Conservation (phyloP, 2,888 invertebrate genomes). For the Lacanobia oleracea region DNA sequence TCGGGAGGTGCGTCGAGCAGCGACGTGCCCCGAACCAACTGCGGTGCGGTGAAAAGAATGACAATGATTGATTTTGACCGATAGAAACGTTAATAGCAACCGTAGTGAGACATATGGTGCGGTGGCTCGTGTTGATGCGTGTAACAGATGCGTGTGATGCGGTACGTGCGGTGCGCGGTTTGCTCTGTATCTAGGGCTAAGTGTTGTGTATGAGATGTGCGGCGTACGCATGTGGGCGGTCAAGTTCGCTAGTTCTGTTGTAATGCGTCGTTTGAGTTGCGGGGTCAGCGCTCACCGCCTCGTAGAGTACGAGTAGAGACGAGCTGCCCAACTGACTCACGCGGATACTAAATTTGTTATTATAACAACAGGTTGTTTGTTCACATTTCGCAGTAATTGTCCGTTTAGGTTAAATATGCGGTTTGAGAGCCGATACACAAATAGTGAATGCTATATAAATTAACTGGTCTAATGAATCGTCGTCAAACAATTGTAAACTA, state of each 20-base stretch:
- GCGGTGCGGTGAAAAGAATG: constrained; percentile 71
- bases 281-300: constrained; percentile 83
- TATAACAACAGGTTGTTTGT: constrained; percentile 80
- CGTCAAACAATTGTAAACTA: constrained; percentile 65
- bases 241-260: constrained; percentile 81
- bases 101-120: constrained; percentile 57
- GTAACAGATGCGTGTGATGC: constrained; percentile 66
- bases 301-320: constrained; percentile 70
- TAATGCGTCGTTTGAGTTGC: constrained; percentile 79
- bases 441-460: constrained; percentile 68
- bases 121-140: constrained; percentile 65
- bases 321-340: constrained; percentile 80
- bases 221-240: constrained; percentile 83
- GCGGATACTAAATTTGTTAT: constrained; percentile 78
- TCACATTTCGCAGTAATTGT: constrained; percentile 80
- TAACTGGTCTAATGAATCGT: constrained; percentile 62
- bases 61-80: constrained; percentile 76
- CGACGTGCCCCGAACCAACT: constrained; percentile 68
- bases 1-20: constrained; percentile 65
- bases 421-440: constrained; percentile 74
- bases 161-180: constrained; percentile 47
- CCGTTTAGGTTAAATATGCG: constrained; percentile 74
- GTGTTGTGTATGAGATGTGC: constrained; percentile 72
- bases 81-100: constrained; percentile 65
- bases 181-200: constrained; percentile 67